These are phyloP conservation scores for Ips nitidus DNA, from an alignment of 1,140 invertebrate species.

Conservation along the genomic window DNA sequence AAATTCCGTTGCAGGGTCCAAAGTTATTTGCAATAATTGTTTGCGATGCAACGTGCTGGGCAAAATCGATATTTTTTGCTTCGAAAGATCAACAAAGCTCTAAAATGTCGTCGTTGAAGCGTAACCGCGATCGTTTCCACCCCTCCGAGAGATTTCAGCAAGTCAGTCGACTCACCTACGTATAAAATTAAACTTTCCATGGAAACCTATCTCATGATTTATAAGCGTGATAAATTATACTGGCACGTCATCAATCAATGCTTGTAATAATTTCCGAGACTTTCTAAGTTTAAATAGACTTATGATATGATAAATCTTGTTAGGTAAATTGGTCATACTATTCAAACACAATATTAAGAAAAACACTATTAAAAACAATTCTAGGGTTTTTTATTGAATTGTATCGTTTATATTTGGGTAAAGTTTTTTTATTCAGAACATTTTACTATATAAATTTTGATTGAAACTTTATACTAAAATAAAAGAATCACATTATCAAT, in stretches of 20 bases:
- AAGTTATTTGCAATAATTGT: background rate
- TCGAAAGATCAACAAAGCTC: no score
- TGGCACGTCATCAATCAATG: conserved; percentile 38
- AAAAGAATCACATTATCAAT: no score
- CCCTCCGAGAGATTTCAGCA: conserved; percentile 29
- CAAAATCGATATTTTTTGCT: background rate
- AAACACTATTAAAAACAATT: no score
- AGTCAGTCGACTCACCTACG: conserved; percentile 37
- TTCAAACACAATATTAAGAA: no score
- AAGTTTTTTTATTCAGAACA: no score
- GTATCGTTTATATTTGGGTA: no score
- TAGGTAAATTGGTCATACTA: conserved; percentile 25
- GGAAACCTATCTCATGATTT: conserved; percentile 34
- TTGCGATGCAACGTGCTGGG: background rate
- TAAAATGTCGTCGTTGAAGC: no score
- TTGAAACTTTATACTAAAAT: no score
- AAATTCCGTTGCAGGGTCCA: background rate
- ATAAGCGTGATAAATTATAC: conserved; percentile 38
- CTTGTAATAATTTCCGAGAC: conserved; percentile 34
- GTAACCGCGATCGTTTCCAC: background rate
- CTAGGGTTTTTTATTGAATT: no score
- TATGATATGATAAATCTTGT: conserved; percentile 28
- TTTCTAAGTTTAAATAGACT: conserved; percentile 35
- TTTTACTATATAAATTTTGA: no score
- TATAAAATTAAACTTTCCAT: conserved; percentile 38